Evolutionary conservation across 2,888 invertebrate genomes (phyloP), one percentile per base, ranked within the genome.

Genomic region (Chalcosyrphus nemorum): DNA sequence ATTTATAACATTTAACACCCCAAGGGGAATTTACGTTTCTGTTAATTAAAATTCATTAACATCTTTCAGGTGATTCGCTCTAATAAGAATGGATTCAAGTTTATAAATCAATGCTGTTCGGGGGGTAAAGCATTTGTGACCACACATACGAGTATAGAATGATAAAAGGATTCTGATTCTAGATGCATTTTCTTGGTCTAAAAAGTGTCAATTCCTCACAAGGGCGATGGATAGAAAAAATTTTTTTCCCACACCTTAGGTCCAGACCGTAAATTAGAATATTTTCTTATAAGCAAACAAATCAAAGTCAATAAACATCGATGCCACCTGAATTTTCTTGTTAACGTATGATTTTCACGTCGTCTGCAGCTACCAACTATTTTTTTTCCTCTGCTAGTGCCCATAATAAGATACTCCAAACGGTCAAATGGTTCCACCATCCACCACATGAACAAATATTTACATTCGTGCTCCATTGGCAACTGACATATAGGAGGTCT

Each of bases 401-500:
- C 59, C 59, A 54, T 74, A 66, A 57, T 57, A 57, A 72, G 57
- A 43, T 38, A 65, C 65, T 72, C 32, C 7, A 35, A 45, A 45
- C 38, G 59, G 54, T 78, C 29, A 50, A 45, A 65, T 41, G 50
- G 17, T 38, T 47, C 13, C 27, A 65, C 21, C 43, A 52, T 32
- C 27, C 38, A 24, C 57, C 21, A 75, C 70, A 81, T 27, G 75
- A 70, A 54, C 50, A 76, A 71, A 63, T 66, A 76, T 81, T 81
- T 66, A 72, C 81, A 65, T 76, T 71, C 32, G 71, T 81, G 76
- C 71, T 71, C 68, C 76, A 63, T 70, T 61, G 61, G 47, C 74
- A 75, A 24, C 45, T 35, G 29, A 63, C 65, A 21, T 35, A 47
- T 27, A 45, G 38, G 56, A 38, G 52, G 47, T 63, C 70, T 52